Percentiles rank a stretch among this genome's conserved stretches.
Conservation (phyloP, 53 echinoderm and acorn worm genomes). For the Antedon mediterranea region DNA sequence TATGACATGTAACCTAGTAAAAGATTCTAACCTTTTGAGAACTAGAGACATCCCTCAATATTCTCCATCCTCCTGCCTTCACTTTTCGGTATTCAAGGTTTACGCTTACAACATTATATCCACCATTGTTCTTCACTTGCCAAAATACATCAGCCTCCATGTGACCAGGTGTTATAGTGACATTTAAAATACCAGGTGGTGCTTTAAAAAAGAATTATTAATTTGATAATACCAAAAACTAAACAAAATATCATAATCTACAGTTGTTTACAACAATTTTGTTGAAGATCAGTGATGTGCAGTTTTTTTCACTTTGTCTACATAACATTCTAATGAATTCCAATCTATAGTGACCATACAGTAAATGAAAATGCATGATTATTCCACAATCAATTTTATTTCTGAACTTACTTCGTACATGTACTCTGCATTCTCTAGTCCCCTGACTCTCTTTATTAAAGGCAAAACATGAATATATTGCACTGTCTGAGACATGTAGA, state of each 20-base stretch:
- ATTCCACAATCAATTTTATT: too few relatives aligned
- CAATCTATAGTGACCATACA: too few relatives aligned
- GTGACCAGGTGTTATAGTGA: conserved; percentile 10
- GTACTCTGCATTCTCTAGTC: background rate
- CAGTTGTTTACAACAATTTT: too few relatives aligned
- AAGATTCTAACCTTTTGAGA: background rate
- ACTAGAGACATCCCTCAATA: background rate
- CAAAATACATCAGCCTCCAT: conserved; percentile 23
- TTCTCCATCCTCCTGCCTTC: background rate
- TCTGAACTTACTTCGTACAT: background rate
- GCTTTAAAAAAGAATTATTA: background rate
- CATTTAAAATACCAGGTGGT: conserved; percentile 25
- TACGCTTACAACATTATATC: conserved; percentile 13
- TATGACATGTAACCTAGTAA: too few relatives aligned
- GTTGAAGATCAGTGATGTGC: too few relatives aligned
- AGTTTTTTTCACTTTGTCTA: too few relatives aligned
- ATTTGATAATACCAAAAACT: too few relatives aligned
- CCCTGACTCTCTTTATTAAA: background rate
- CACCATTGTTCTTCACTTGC: conserved; percentile 27
- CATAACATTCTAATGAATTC: too few relatives aligned
- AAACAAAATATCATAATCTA: too few relatives aligned
- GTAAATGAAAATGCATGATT: too few relatives aligned
- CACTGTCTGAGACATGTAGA: background rate
- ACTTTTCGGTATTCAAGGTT: conserved; percentile 39
- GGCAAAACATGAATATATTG: background rate